Base-by-base conservation (phyloP, 2,797 vertebrate species). In the Morus bassanus region DNA sequence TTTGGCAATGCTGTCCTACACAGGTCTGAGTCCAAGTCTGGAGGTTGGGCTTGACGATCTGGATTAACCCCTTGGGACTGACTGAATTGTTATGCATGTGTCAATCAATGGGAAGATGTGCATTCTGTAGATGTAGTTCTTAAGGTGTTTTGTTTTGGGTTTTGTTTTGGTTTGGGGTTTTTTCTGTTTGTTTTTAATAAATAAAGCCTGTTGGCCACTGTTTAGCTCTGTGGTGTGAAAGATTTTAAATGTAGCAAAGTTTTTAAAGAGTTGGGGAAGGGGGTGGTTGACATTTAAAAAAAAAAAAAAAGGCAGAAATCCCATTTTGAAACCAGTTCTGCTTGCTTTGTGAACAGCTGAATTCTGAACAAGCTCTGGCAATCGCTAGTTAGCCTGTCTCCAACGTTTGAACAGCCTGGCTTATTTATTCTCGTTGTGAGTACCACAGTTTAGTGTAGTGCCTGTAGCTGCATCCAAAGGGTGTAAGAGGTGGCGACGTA, bases 91-190 rank as follows among this genome's bases (percentile, higher is more conserved):
- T 88, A 96, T 98, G 98, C 99, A 99, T 98, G 98, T 99, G 99
- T 99, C 99, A 99, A 99, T 99, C 99, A 99, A 98, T 99, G 99
- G 99, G 99, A 98, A 97, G 97, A 98, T 98, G 99, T 99, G 99
- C 99, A 99, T 98, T 99, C 98, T 98, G 98, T 98, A 99, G 98
- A 94, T 98, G 95, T 99, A 99, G 98, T 98, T 95, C 61, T 97
- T 98, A 98, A 97, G 97, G 97, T 98, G 97, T 98, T 98, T 98
- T 90, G 30, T 24, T 77, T 76, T 45, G 37, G 45, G 45, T 46
- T 46, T 46, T 22, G 35, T 3, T 57, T 56, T 50, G 24, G 30
- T 4, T 54, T 54, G 8, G 8, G 25, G 13, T 51, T n/a, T 59
- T 11, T 7, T 28, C 27, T 21, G 4, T 11, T 30, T 61, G 69